Evolutionary conservation across 2,888 invertebrate species (phyloP).

Genomic region (Hybos culiciformis): DNA sequence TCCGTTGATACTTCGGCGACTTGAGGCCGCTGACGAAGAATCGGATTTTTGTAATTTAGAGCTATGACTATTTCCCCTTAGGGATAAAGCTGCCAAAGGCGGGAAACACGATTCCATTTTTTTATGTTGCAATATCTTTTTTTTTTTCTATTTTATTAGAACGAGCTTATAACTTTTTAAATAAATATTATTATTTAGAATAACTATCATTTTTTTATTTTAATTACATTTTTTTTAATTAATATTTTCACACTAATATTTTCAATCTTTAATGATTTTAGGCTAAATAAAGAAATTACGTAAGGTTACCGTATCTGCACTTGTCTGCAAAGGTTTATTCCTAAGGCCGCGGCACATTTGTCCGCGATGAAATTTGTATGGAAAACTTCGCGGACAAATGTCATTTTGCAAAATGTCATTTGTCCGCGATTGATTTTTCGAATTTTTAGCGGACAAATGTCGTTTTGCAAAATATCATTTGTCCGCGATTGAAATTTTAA

Average conservation of each 20-base stretch:
- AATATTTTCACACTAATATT: background rate
- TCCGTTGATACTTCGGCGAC: conserved; percentile 26
- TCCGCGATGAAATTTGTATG: too few relatives aligned
- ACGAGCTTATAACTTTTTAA: too few relatives aligned
- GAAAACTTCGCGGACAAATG: too few relatives aligned
- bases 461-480: too few relatives aligned
- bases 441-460: too few relatives aligned
- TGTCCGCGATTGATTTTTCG: too few relatives aligned
- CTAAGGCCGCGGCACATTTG: too few relatives aligned
- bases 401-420: too few relatives aligned
- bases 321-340: too few relatives aligned
- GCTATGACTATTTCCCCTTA: conserved; percentile 27
- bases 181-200: background rate
- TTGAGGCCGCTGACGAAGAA: too few relatives aligned
- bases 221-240: background rate
- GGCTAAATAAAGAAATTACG: background rate
- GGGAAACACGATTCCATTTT: conserved; percentile 40
- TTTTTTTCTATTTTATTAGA: background rate
- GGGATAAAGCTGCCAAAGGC: conserved; percentile 35
- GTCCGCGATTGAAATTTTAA: too few relatives aligned
- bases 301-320: too few relatives aligned
- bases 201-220: background rate
- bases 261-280: background rate
- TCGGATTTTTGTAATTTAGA: conserved; percentile 19
- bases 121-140: background rate